Base-by-base conservation (phyloP, 1,140 invertebrate species). In the Nephila pilipes region DNA sequence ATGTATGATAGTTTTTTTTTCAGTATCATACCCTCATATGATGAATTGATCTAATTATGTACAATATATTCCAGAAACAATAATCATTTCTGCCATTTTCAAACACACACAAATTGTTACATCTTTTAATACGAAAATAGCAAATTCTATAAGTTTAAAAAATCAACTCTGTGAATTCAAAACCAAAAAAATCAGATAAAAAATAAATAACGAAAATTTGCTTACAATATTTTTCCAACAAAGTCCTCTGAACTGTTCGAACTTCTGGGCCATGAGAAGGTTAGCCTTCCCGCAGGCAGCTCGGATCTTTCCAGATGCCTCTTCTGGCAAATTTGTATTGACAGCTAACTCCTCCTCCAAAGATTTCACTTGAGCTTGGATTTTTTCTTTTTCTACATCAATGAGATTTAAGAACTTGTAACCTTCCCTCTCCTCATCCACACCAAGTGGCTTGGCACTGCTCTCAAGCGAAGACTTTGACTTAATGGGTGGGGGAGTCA, bases 211-310 rank as follows among this genome's bases (percentile, higher is more conserved):
- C 6, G 46, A 46, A 57, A 65, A 60, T 85, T 36, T 91, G 96
- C 96, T 96, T 95, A 98, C 97, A 94, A 98, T 97, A 95, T 98
- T 98, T 95, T 97, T 97, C 25, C 97, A 96, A 95, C 97, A 98
- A 16, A 98, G 95, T 92, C 97, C 98, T 96, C 97, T 97, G 95
- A 99, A 99, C 95, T 99, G 99, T 95, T 98, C 97, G 96, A 99
- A 98, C 95, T 99, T 99, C 96, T 99, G 98, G 22, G 97, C 97
- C 18, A 98, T 97, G 83, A 99, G 95, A 81, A 99, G 96, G 93
- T 98, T 96, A 12, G 98, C 98, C 96, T 99, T 99, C 25, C 99
- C 99, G 36, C 98, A 97, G 22, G 98, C 98, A 16, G 98, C 97
- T 81, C 98, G 96, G 63, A 99, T 96, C 94, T 98, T 97, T 0